Evolutionary conservation across 2,113 vertebrate genomes (phyloP).

Genomic region (Catharus minimus): DNA sequence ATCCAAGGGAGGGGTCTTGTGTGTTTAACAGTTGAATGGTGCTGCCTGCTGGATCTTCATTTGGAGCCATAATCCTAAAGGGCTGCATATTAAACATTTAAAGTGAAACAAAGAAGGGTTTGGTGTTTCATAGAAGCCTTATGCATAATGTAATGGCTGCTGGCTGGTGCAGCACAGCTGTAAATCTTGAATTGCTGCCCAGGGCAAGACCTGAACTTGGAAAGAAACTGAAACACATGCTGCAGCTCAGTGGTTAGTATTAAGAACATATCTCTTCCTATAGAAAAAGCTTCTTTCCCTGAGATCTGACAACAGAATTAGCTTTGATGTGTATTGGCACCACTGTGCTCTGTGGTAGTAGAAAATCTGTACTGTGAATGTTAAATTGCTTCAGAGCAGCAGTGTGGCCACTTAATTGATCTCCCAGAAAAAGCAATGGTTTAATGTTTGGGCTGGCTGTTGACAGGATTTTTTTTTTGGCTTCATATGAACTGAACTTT

Average conservation of each 20-base stretch:
- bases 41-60: background rate
- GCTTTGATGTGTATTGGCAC: background rate
- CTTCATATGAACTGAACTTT: background rate
- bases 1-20: background rate
- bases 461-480: background rate
- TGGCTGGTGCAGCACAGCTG: constrained; percentile 4
- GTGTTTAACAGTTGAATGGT: background rate
- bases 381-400: background rate
- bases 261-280: background rate
- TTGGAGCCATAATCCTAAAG: background rate
- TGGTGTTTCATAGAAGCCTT: background rate
- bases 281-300: background rate
- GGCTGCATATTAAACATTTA: background rate
- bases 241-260: background rate
- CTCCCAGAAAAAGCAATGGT: background rate
- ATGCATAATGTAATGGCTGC: background rate
- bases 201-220: background rate
- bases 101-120: background rate
- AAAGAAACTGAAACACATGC: constrained; percentile 10
- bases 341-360: background rate
- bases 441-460: background rate
- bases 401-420: background rate
- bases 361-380: background rate
- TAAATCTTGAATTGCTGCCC: constrained; percentile 23
- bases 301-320: background rate